Base-by-base conservation (phyloP, 2,888 invertebrate species). In the Drosophila neutralis region DNA sequence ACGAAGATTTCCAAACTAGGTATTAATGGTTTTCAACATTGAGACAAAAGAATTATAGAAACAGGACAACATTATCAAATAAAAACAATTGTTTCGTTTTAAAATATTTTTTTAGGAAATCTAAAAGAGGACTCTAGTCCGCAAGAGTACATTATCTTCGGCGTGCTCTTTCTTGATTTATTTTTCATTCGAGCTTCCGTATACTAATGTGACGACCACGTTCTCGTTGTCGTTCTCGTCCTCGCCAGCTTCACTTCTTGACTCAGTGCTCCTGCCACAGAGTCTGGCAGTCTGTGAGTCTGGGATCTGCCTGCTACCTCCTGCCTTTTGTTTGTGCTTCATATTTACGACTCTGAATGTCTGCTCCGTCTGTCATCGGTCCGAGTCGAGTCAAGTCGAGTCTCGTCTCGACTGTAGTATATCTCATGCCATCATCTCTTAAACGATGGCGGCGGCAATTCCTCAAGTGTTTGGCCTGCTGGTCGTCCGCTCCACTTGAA, bases 391-490 rank as follows among this genome's bases (percentile, higher is more conserved):
- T 60, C 65, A 42, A 66, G 45, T 40, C 35, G 68, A 78, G 67
- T 68, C 54, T 68, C 54, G 67, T 45, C 45, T 45, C 45, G 45
- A 45, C 45, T 45, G 45, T 76, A 75, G 80, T 89, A 89, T 87
- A 87, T 87, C 88, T 89, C 78, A 86, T 82, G 90, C 86, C 87
- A 83, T 87, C 86, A 87, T 88, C 86, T 86, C 75, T 87, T 89
- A 89, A 85, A 85, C 85, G 85, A 79, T 81, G 78, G 79, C 87
- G 82, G 82, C 87, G 82, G 89, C 90, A 90, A 87, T 87, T 89
- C 87, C 90, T 90, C 90, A 87, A 87, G 90, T 87, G 89, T 83
- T 83, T 87, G 87, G 89, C 72, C 77, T 76, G 75, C 81, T 79
- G 69, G 52, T 66, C 65, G 69, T 69, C 64, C 67, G 78, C 70